phyloP scores from a whole-genome alignment of 2,113 vertebrate species.

The Sorex fumeus region DNA sequence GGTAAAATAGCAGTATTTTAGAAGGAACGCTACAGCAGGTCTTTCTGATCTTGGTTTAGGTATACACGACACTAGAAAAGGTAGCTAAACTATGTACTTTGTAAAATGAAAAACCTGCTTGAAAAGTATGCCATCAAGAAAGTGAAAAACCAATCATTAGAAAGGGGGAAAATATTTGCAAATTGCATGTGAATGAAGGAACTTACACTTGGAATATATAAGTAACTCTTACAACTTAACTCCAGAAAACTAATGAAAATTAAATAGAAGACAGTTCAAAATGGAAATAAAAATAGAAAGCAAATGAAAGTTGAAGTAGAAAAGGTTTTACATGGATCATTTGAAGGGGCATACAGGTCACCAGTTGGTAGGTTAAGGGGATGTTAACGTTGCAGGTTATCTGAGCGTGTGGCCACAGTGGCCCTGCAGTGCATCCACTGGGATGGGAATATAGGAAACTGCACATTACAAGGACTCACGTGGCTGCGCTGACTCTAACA shows the following conservation, averaged over 20 bases:
- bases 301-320: background rate
- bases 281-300: no score
- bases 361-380: background rate
- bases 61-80: background rate
- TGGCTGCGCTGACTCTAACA: background rate
- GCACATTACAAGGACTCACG: no score
- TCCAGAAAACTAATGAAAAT: background rate
- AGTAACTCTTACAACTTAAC: background rate
- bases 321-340: conserved; percentile 9
- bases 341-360: background rate
- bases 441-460: background rate
- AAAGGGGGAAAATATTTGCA: background rate
- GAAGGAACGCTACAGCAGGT: background rate
- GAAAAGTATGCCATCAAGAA: background rate
- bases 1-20: no score
- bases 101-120: background rate
- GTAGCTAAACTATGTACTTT: background rate
- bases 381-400: background rate
- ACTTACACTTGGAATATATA: background rate
- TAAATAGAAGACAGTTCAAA: no score
- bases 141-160: background rate
- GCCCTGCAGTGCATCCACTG: background rate
- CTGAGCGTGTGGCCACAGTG: background rate
- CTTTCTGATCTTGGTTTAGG: background rate
- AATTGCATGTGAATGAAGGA: background rate